These are phyloP conservation scores for Notechis scutatus DNA, from an alignment of 2,113 vertebrate species.

Conservation along the genomic window DNA sequence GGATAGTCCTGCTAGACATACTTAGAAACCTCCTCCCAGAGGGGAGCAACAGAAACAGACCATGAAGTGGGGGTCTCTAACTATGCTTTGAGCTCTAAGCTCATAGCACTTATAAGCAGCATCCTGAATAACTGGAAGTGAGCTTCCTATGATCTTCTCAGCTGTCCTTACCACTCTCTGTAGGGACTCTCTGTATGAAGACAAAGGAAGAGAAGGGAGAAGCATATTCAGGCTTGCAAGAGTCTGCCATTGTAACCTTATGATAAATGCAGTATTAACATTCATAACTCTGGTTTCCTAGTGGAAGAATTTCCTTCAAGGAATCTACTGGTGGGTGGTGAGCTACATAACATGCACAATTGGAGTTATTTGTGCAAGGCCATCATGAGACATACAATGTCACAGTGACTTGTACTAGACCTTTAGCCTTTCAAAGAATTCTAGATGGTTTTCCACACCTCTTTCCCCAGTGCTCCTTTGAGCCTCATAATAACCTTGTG, in stretches of 20 bases:
- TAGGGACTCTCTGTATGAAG: neutral
- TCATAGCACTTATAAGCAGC: no score
- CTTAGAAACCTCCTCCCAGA: no score
- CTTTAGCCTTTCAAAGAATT: neutral
- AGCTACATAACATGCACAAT: neutral
- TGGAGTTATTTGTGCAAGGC: neutral
- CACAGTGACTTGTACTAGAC: neutral
- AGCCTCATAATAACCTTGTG: neutral
- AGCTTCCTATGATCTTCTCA: no score
- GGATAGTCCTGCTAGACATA: no score
- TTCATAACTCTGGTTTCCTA: neutral
- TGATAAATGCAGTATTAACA: neutral
- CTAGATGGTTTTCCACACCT: neutral
- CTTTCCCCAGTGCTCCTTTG: neutral
- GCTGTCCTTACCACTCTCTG: no score
- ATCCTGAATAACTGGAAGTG: no score
- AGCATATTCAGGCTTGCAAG: neutral
- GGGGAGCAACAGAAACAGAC: no score
- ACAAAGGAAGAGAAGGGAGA: neutral
- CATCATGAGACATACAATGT: neutral
- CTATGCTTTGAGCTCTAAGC: no score
- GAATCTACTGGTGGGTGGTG: neutral
- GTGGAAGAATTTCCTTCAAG: neutral
- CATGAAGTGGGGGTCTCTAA: no score
- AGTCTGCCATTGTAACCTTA: neutral